A percentile compares a stretch with the other conserved stretches of the same genome.
phyloP scores from a whole-genome alignment of 2,113 vertebrate genomes.

The Smithornis capensis region DNA sequence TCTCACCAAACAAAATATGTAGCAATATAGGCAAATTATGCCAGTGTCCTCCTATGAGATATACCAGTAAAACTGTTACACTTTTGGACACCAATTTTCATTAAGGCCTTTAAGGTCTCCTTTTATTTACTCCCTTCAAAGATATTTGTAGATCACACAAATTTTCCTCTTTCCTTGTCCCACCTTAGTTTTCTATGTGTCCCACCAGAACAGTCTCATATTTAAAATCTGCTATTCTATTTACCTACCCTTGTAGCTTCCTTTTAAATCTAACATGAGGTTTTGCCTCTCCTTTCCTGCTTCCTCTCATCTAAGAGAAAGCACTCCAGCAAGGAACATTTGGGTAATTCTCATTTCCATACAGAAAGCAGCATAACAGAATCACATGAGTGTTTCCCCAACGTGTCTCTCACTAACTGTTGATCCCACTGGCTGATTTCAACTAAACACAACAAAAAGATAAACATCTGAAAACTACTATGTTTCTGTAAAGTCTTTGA shows the following conservation, averaged over 20 bases:
- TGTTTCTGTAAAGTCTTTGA: neutral
- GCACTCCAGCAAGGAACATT: neutral
- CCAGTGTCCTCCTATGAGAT: neutral
- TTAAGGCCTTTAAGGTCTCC: neutral
- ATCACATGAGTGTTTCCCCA: neutral
- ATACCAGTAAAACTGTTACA: neutral
- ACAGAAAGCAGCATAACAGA: neutral
- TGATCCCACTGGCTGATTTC: neutral
- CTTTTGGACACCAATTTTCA: neutral
- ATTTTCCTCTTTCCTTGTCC: neutral
- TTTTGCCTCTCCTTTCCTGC: neutral
- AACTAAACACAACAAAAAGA: neutral
- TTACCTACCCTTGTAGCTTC: neutral
- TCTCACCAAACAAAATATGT: neutral
- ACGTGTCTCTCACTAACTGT: neutral
- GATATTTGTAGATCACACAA: accelerated
- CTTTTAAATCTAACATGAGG: neutral
- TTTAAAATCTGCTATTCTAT: neutral
- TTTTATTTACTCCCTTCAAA: neutral
- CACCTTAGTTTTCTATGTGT: neutral
- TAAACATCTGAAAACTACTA: neutral
- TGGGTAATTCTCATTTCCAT: neutral
- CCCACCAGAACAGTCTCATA: neutral
- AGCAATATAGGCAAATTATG: neutral
- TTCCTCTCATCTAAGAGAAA: neutral